These are phyloP conservation scores for Tarsius wallacei DNA, from an alignment of 2,797 vertebrate species.

Conservation along the genomic window DNA sequence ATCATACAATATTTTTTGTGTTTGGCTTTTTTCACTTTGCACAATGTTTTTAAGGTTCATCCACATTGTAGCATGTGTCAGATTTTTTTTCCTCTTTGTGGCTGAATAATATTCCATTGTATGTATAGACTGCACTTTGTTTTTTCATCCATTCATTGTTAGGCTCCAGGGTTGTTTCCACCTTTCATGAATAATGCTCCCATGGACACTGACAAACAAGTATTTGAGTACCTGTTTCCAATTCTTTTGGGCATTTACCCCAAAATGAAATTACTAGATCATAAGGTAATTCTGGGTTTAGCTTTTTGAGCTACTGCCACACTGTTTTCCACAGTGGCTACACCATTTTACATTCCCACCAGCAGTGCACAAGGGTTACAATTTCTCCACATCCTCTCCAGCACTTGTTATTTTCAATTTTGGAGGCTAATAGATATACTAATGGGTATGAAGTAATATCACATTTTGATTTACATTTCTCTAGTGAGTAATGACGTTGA, in stretches of 20 bases:
- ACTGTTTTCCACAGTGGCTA: neutral
- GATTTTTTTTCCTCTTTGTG: neutral
- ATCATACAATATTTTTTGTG: neutral
- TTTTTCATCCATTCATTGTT: neutral
- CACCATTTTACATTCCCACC: neutral
- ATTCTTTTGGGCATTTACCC: neutral
- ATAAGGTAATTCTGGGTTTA: neutral
- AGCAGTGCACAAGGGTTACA: neutral
- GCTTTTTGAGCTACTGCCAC: neutral
- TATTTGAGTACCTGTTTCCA: neutral
- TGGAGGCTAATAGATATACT: neutral
- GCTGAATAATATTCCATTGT: neutral
- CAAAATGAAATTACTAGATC: neutral
- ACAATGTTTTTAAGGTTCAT: neutral
- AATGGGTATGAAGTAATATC: neutral
- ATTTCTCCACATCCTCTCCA: neutral
- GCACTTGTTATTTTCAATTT: neutral
- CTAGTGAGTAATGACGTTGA: neutral
- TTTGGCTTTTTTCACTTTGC: neutral
- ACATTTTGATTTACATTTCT: neutral
- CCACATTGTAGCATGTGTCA: neutral
- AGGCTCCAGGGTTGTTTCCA: neutral
- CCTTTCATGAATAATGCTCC: neutral
- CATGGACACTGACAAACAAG: neutral
- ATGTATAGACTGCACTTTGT: neutral